Conservation (phyloP, 2,797 vertebrate species). For the Esox masquinongy region DNA sequence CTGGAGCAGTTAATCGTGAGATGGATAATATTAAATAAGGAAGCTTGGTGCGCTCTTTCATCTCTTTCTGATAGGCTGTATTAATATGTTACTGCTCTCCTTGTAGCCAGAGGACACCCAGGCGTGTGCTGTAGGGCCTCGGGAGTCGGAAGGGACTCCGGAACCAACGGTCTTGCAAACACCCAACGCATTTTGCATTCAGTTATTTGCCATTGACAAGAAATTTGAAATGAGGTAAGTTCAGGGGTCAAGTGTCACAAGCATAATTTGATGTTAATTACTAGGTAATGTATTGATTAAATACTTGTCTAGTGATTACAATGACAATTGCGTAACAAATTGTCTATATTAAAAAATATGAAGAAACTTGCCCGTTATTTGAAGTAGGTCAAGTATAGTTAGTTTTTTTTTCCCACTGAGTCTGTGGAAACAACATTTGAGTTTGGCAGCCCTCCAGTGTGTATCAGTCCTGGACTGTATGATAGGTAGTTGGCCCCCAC, state of each 20-base stretch:
- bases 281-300: background rate
- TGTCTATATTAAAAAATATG: background rate
- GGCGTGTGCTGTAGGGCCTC: conserved; percentile 1
- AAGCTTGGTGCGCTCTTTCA: background rate
- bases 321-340: background rate
- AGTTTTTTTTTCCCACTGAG: background rate
- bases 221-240: conserved; percentile 80
- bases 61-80: background rate
- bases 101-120: conserved; percentile 28
- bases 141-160: conserved; percentile 18
- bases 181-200: conserved; percentile 79
- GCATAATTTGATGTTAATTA: background rate
- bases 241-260: background rate
- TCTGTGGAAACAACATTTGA: conserved; percentile 3
- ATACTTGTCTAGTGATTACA: background rate
- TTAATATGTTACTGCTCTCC: conserved; percentile 2
- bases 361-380: background rate
- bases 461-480: conserved; percentile 50
- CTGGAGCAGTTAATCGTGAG: background rate
- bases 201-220: conserved; percentile 83
- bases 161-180: conserved; percentile 39
- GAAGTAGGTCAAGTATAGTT: background rate
- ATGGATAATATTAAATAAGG: background rate
- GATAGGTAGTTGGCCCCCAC: conserved; percentile 65
- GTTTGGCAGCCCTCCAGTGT: conserved; percentile 54